These are phyloP conservation scores for Aleiodes alternator DNA, from an alignment of 2,888 invertebrate genomes.

Conservation along the genomic window DNA sequence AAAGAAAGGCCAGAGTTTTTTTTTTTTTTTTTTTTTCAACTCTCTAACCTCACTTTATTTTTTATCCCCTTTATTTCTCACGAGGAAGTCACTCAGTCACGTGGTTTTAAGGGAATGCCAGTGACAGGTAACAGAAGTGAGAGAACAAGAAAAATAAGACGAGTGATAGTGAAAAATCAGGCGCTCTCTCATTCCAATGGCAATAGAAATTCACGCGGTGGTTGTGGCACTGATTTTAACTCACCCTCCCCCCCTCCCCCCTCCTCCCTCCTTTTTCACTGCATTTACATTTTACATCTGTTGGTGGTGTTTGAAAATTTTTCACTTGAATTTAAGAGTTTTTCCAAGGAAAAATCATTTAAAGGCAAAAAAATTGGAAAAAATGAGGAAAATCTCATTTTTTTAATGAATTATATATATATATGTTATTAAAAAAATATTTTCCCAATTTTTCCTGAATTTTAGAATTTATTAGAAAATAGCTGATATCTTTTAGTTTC, in stretches of 20 bases:
- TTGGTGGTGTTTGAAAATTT: slow-evolving; percentile 19
- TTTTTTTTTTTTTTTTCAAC: slow-evolving; percentile 32
- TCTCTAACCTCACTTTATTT: slow-evolving; percentile 13
- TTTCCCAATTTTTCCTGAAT: no score
- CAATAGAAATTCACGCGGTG: slow-evolving; percentile 25
- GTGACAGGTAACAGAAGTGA: slow-evolving; percentile 56
- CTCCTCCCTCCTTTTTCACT: no score
- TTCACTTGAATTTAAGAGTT: neutral
- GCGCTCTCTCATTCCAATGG: neutral
- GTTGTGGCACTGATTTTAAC: slow-evolving; percentile 8
- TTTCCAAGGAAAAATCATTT: neutral
- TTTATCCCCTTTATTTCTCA: slow-evolving; percentile 35
- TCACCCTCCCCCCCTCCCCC: neutral
- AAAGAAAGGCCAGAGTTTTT: slow-evolving; percentile 16
- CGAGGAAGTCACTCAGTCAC: slow-evolving; percentile 63
- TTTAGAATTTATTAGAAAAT: no score
- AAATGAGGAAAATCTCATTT: neutral
- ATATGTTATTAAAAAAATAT: no score
- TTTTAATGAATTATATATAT: no score
- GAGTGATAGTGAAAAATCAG: slow-evolving; percentile 3
- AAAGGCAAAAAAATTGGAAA: no score
- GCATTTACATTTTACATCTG: slow-evolving; percentile 15
- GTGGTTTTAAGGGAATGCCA: slow-evolving; percentile 58
- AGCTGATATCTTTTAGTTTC: no score
- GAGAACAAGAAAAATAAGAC: slow-evolving; percentile 12